Evolutionary conservation across 2,888 invertebrate species (phyloP), one percentile per base, ranked within the genome.

Genomic region (Danaus chrysippus): DNA sequence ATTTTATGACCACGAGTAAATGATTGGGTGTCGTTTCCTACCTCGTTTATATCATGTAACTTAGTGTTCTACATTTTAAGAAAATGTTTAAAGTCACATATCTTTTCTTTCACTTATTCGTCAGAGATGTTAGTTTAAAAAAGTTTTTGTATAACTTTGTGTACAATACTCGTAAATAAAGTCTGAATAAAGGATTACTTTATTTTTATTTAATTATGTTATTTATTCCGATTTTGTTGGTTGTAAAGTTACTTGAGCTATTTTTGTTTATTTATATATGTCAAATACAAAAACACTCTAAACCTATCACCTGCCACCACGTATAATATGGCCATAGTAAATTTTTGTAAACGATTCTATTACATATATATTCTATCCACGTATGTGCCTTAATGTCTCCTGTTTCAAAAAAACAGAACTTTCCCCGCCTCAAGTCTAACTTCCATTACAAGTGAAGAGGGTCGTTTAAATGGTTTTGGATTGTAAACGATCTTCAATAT

Each of bases 381-480:
- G 81, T 82, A 70, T 67, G 66, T 58, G 65, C 74, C 73, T 76
- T 80, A 79, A 80, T 78, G 78, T 78, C 76, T 71, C 74, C 74
- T 76, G 74, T 81, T 82, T 81, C 74, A 73, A 79, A 79, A 80
- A 79, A 80, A 81, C 79, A 79, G 81, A 81, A 81, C 78, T 79
- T 72, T 72, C 71, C 70, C 64, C 64, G 58, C 56, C 43, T 59
- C 44, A 43, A 43, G 57, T 57, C 42, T 61, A 57, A 57, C 41
- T 61, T 53, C 41, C 42, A 49, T 49, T 49, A 49, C 23, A 34
- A 34, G 23, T 34, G 15, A 69, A 68, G 68, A 71, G 70, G 69
- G 66, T 58, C 61, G 57, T 66, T 67, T 64, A 65, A 66, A 66
- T 61, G 67, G 59, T 60, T 64, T 49, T 60, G 56, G 63, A 64